These are phyloP conservation scores for Toxotes lorentzi DNA, from an alignment of 2,797 vertebrate species.

Conservation along the genomic window DNA sequence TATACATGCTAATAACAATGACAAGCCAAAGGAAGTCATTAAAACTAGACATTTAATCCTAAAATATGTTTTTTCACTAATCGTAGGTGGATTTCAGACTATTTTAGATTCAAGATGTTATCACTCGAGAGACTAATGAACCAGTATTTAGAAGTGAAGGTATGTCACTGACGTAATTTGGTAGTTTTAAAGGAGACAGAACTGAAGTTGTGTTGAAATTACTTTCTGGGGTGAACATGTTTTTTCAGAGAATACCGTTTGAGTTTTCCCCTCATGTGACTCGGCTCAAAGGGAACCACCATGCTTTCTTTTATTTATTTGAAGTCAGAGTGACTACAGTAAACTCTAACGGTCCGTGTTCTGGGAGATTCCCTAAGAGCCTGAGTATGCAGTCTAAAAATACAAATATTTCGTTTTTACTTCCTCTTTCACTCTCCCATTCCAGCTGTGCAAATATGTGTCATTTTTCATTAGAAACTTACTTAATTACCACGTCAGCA, in stretches of 20 bases:
- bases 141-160: conserved; percentile 12
- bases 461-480: conserved; percentile 12
- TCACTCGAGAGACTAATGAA: not conserved
- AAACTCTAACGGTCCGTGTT: conserved; percentile 14
- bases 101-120: not conserved
- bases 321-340: conserved; percentile 11
- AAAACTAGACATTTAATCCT: not conserved
- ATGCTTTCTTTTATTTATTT: conserved; percentile 8
- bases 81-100: not conserved
- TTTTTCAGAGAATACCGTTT: not conserved
- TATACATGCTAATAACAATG: not conserved
- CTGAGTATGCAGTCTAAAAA: conserved; percentile 31
- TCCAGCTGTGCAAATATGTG: conserved; percentile 18
- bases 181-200: not conserved
- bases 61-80: not conserved
- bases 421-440: conserved; percentile 67
- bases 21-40: not conserved
- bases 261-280: conserved; percentile 43
- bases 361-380: conserved; percentile 73
- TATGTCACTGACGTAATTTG: not conserved
- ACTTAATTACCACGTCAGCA: not conserved
- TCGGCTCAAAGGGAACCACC: conserved; percentile 56
- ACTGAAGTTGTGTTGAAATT: not conserved
- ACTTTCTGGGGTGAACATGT: too few species aligned
- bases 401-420: conserved; percentile 30